phyloP scores from a whole-genome alignment of 2,797 vertebrate species.

The Phataginus tetradactyla region DNA sequence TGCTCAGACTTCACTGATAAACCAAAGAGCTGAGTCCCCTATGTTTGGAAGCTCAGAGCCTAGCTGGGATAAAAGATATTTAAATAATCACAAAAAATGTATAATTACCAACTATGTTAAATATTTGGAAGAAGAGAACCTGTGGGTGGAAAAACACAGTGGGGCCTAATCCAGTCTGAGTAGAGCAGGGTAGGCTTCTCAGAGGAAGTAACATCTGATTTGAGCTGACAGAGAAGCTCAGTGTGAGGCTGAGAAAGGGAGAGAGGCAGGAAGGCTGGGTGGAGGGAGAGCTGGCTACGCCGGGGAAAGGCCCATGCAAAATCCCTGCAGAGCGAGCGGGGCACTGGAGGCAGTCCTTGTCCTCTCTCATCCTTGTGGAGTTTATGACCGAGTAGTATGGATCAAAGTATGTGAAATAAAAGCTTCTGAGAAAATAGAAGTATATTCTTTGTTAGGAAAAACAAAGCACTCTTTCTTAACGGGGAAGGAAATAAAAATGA shows the following conservation, averaged over 20 bases:
- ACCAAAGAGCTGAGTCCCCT: background rate
- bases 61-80: background rate
- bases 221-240: background rate
- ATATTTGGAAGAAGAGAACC: background rate
- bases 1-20: background rate
- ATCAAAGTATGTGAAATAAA: conserved; percentile 20
- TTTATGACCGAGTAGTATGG: background rate
- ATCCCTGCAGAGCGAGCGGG: fast-evolving
- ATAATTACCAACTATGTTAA: background rate
- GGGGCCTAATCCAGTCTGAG: background rate
- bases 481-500: background rate
- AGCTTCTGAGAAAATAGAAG: background rate
- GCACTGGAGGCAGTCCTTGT: background rate
- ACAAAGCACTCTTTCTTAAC: background rate
- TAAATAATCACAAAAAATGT: background rate
- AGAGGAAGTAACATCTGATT: background rate
- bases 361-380: background rate
- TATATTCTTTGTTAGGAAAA: background rate
- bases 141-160: background rate
- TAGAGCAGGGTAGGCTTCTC: background rate
- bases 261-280: background rate
- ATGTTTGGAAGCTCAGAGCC: background rate
- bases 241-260: background rate
- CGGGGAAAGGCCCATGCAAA: background rate
- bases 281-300: background rate